Conservation (phyloP, 2,888 invertebrate genomes). For the Hirtodrosophila alboralis region DNA sequence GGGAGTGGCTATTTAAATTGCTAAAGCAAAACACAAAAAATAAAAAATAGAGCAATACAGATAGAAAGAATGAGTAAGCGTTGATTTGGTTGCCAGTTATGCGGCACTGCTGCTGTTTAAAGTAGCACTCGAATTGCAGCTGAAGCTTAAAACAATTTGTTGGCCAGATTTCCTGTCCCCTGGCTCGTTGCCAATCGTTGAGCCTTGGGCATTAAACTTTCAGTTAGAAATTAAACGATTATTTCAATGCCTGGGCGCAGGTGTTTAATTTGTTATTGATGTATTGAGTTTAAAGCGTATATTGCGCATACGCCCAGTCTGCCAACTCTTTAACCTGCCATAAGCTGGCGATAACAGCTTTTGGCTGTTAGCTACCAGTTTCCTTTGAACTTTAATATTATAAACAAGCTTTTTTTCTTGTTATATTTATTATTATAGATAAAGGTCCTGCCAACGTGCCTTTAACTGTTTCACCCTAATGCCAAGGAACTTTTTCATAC, state of each 20-base stretch:
- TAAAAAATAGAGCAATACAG: slow-evolving; percentile 30
- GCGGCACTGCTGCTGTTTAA: slow-evolving; percentile 34
- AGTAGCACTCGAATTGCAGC: slow-evolving; percentile 53
- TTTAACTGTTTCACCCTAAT: background rate
- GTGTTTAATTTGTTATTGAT: slow-evolving; percentile 64
- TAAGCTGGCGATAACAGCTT: too few species aligned
- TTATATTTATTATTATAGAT: background rate
- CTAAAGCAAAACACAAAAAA: slow-evolving; percentile 49
- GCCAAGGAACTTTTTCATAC: background rate
- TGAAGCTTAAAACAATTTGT: slow-evolving; percentile 51
- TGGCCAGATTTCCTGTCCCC: slow-evolving; percentile 21
- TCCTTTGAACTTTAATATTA: slow-evolving; percentile 5
- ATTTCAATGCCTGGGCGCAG: slow-evolving; percentile 42
- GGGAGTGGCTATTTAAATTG: slow-evolving; percentile 61
- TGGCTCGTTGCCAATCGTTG: slow-evolving; percentile 45
- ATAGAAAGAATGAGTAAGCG: slow-evolving; percentile 4
- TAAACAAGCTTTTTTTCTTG: background rate
- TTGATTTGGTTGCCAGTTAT: slow-evolving; percentile 49
- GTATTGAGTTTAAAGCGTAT: slow-evolving; percentile 25
- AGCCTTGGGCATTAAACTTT: slow-evolving; percentile 58
- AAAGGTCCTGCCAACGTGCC: background rate
- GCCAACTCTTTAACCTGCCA: background rate
- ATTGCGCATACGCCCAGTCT: slow-evolving; percentile 20
- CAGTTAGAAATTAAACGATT: slow-evolving; percentile 62
- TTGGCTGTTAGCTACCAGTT: too few species aligned